These are phyloP conservation scores for Drosophila ambigua DNA, from an alignment of 1,140 invertebrate genomes.

Conservation along the genomic window DNA sequence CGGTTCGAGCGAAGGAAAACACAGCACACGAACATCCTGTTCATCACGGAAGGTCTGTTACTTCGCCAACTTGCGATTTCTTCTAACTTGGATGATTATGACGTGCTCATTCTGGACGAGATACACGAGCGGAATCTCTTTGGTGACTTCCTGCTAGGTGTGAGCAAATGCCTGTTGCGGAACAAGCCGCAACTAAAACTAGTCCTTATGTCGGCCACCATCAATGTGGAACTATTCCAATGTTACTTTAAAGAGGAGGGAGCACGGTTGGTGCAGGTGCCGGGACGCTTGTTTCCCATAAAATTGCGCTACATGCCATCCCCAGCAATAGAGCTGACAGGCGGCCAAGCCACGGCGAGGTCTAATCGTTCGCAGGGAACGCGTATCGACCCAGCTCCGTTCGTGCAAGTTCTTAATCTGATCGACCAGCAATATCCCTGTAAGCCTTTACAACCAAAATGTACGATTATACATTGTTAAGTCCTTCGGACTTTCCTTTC, in stretches of 20 bases:
- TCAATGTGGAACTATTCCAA: constrained; percentile 97
- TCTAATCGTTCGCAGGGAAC: constrained; percentile 36
- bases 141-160: constrained; percentile 97
- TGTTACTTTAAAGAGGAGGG: constrained; percentile 93
- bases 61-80: constrained; percentile 88
- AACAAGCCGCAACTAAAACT: constrained; percentile 93
- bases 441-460: constrained; percentile 74
- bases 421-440: constrained; percentile 95
- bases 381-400: constrained; percentile 93
- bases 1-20: constrained; percentile 97
- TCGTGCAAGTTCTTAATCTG: constrained; percentile 94
- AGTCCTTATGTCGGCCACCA: constrained; percentile 99
- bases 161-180: constrained; percentile 94
- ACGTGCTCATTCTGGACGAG: constrained; percentile 97
- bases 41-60: constrained; percentile 98
- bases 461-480: no score
- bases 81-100: constrained; percentile 88
- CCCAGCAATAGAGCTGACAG: constrained; percentile 87
- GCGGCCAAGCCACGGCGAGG: constrained; percentile 78
- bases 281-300: constrained; percentile 97
- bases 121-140: constrained; percentile 98
- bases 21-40: constrained; percentile 94
- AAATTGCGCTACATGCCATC: constrained; percentile 94
- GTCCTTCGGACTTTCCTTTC: not conserved
- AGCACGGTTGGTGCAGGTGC: constrained; percentile 94